Percentiles rank a stretch among this genome's conserved stretches.
Conservation (phyloP, 2,888 invertebrate genomes). For the Molanna angustata region DNA sequence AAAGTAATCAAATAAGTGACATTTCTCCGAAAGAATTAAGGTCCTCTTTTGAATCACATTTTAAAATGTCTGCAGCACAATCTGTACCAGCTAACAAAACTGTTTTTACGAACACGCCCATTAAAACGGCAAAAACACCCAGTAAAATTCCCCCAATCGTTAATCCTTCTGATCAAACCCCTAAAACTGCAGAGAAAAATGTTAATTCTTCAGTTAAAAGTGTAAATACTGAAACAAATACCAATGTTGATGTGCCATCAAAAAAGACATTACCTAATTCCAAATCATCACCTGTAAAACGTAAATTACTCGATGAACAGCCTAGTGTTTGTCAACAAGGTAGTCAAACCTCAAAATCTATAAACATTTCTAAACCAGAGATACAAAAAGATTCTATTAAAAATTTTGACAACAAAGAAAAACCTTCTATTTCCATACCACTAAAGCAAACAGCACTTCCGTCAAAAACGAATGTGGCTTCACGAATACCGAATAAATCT, state of each 20-base stretch:
- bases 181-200: slow-evolving; percentile 14
- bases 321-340: background rate
- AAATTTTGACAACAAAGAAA: slow-evolving; percentile 32
- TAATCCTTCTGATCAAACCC: slow-evolving; percentile 1
- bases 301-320: slow-evolving; percentile 14
- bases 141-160: background rate
- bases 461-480: slow-evolving; percentile 10
- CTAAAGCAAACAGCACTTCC: slow-evolving; percentile 33
- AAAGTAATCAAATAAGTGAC: background rate
- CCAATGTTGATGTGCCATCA: background rate
- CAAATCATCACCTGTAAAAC: slow-evolving; percentile 19
- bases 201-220: slow-evolving; percentile 3
- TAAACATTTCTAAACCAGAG: slow-evolving; percentile 10
- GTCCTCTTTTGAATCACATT: background rate
- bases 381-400: slow-evolving; percentile 7
- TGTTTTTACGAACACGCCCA: too few species aligned
- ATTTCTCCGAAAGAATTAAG: slow-evolving; percentile 7
- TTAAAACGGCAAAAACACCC: slow-evolving; percentile 1
- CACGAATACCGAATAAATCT: slow-evolving; percentile 7
- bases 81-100: background rate
- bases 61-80: slow-evolving; percentile 1
- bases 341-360: slow-evolving; percentile 6
- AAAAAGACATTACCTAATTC: background rate
- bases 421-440: slow-evolving; percentile 32
- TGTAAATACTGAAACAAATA: background rate